phyloP scores from a whole-genome alignment of 1,140 invertebrate species.

The Scaptomyza pallida region DNA sequence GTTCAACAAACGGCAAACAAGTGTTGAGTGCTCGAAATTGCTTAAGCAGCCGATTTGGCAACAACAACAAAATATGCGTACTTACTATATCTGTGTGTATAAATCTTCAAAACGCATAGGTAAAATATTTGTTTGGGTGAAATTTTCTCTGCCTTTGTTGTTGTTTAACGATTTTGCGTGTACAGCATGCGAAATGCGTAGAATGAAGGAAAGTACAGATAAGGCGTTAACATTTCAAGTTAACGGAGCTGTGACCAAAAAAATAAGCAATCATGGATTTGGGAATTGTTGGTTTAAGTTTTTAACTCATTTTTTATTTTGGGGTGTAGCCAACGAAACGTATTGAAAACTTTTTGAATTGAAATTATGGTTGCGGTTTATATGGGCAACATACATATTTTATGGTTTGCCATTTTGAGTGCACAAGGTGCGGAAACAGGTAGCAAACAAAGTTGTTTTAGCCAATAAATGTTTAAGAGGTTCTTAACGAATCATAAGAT shows the following conservation, averaged over 20 bases:
- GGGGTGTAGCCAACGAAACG: conserved; percentile 26
- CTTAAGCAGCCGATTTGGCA: conserved; percentile 54
- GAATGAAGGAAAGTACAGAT: conserved; percentile 57
- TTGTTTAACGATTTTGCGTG: conserved; percentile 49
- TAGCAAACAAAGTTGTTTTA: background rate
- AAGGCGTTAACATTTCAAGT: conserved; percentile 63
- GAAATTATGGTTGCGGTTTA: conserved; percentile 13
- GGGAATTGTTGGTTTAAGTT: conserved; percentile 20
- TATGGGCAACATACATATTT: conserved; percentile 15
- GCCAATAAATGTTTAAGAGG: background rate
- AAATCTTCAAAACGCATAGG: conserved; percentile 16
- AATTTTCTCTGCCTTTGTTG: conserved; percentile 46
- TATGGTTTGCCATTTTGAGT: conserved; percentile 4
- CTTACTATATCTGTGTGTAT: conserved; percentile 1
- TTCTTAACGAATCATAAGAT: background rate
- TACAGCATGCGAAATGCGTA: conserved; percentile 68
- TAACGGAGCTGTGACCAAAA: conserved; percentile 53
- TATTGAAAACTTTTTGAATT: conserved; percentile 27
- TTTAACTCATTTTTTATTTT: background rate
- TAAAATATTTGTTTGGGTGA: conserved; percentile 60
- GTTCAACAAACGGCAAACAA: conserved; percentile 70
- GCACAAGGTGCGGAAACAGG: conserved; percentile 18
- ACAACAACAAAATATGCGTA: conserved; percentile 53
- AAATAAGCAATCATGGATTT: conserved; percentile 17
- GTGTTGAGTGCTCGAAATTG: conserved; percentile 23